Conservation (phyloP, 2,797 vertebrate species). For the Anguilla megastoma region DNA sequence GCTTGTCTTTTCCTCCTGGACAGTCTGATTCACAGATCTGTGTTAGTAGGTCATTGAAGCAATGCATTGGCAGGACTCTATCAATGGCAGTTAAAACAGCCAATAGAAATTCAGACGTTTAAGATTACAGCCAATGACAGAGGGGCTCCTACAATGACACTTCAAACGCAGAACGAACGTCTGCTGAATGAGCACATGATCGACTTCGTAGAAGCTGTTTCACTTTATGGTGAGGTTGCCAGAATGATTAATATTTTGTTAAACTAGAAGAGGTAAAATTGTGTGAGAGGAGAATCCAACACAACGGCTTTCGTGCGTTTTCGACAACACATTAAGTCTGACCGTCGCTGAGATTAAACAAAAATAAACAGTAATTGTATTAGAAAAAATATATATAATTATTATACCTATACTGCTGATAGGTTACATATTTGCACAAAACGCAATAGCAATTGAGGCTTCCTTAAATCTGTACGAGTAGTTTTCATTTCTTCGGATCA, state of each 20-base stretch:
- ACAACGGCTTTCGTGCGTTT: too few relatives aligned
- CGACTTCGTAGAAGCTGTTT: slow-evolving; percentile 5
- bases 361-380: too few relatives aligned
- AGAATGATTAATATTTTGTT: not conserved
- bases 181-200: slow-evolving; percentile 38
- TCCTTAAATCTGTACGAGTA: too few relatives aligned
- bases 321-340: too few relatives aligned
- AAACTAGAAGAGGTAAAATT: not conserved
- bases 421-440: not conserved
- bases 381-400: too few relatives aligned
- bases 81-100: slow-evolving; percentile 57
- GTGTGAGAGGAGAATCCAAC: too few relatives aligned
- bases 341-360: too few relatives aligned
- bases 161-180: slow-evolving; percentile 26
- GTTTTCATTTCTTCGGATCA: too few relatives aligned
- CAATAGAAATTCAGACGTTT: slow-evolving; percentile 61
- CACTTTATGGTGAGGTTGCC: not conserved
- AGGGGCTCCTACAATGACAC: not conserved
- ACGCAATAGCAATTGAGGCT: not conserved
- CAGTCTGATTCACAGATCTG: slow-evolving; percentile 77
- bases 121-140: slow-evolving; percentile 50
- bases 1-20: slow-evolving; percentile 58
- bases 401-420: too few relatives aligned
- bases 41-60: slow-evolving; percentile 89
- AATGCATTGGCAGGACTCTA: slow-evolving; percentile 61